Conservation (phyloP, 2,113 vertebrate species). For the Corapipo altera region DNA sequence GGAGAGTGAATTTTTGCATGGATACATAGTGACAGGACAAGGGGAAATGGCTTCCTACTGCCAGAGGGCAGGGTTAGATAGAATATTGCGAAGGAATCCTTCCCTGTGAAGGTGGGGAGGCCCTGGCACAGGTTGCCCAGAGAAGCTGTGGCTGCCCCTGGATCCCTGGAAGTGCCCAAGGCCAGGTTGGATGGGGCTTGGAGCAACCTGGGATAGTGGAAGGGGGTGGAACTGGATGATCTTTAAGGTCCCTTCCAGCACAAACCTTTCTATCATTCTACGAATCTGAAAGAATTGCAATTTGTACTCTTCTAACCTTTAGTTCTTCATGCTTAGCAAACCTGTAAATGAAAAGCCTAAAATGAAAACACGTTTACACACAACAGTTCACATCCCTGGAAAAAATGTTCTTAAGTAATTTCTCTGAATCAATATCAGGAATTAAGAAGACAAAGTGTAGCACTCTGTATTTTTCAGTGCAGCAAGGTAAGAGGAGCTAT, state of each 20-base stretch:
- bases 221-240: neutral
- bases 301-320: neutral
- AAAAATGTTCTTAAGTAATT: neutral
- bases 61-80: neutral
- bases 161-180: neutral
- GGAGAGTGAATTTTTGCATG: neutral
- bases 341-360: conserved; percentile 6
- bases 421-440: neutral
- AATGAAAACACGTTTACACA: neutral
- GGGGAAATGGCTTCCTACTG: neutral
- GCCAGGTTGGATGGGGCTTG: neutral
- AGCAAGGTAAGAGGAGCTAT: conserved; percentile 8
- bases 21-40: neutral
- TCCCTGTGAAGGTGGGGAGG: neutral
- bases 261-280: neutral
- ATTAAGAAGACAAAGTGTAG: neutral
- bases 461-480: neutral
- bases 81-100: neutral
- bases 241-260: neutral
- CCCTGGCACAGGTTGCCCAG: neutral
- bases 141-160: neutral
- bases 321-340: neutral
- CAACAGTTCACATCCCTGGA: neutral
- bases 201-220: neutral
- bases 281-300: neutral